A percentile compares a stretch with the other conserved stretches of the same genome.
Evolutionary conservation across 2,797 vertebrate species (phyloP).

Genomic region (Oryzias sinensis): DNA sequence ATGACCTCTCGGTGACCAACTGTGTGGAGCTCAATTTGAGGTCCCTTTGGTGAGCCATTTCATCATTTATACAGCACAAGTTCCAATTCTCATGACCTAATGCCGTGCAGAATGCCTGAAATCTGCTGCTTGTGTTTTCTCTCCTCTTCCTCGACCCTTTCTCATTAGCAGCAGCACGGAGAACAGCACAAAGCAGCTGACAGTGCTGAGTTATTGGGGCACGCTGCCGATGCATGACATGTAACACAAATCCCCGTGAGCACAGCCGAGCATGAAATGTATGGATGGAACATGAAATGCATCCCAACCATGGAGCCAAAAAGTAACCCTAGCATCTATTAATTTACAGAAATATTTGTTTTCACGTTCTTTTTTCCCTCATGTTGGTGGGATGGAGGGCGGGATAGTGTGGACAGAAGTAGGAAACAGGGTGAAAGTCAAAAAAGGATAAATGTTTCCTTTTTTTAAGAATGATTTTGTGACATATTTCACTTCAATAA

Average conservation of each 20-base stretch:
- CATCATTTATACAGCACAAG: constrained; percentile 70
- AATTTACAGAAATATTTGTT: background rate
- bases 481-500: no score
- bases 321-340: background rate
- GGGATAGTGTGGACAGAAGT: background rate
- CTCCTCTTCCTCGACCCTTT: constrained; percentile 63
- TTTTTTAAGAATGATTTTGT: no score
- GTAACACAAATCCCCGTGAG: constrained; percentile 1
- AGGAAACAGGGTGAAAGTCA: background rate
- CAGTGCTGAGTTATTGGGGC: constrained; percentile 44
- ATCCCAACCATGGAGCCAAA: background rate
- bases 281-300: background rate
- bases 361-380: background rate
- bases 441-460: background rate
- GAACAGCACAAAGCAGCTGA: constrained; percentile 50
- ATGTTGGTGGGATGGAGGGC: background rate
- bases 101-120: constrained; percentile 78
- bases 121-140: constrained; percentile 73
- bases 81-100: constrained; percentile 86
- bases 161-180: constrained; percentile 64
- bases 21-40: constrained; percentile 54
- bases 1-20: constrained; percentile 74
- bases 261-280: background rate
- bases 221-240: constrained; percentile 17
- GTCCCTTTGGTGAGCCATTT: constrained; percentile 76